Evolutionary conservation across 1,140 invertebrate species (phyloP).

Genomic region (Ceratosolen solmsi): DNA sequence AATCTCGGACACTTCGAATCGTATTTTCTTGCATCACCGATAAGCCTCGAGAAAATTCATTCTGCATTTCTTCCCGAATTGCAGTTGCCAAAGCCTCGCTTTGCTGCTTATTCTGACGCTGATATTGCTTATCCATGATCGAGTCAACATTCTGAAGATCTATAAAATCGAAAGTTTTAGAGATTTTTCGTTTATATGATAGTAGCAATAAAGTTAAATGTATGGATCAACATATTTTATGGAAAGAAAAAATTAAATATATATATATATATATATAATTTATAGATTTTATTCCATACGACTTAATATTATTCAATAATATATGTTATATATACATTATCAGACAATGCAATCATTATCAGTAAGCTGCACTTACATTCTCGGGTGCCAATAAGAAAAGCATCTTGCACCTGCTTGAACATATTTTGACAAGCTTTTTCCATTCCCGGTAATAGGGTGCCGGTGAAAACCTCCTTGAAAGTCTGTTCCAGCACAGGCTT

Average conservation of each 20-base stretch:
- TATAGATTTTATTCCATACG: no score
- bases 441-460: conserved; percentile 85
- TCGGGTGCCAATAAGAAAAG: conserved; percentile 87
- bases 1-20: conserved; percentile 64
- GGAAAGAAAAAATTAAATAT: no score
- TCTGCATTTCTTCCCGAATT: conserved; percentile 67
- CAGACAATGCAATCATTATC: no score
- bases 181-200: not conserved
- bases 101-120: conserved; percentile 65
- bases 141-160: conserved; percentile 67
- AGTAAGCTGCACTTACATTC: conserved; percentile 83
- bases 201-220: not conserved
- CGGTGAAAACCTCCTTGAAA: conserved; percentile 84
- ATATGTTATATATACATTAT: no score
- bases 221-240: no score
- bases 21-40: conserved; percentile 64
- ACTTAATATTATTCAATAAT: no score
- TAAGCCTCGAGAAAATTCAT: conserved; percentile 63
- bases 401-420: conserved; percentile 90
- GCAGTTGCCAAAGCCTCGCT: conserved; percentile 61
- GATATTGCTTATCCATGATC: conserved; percentile 64
- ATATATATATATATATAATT: no score
- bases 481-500: conserved; percentile 79
- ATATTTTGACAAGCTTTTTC: conserved; percentile 89
- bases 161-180: conserved; percentile 54